These are phyloP conservation scores for Chaenocephalus aceratus DNA, from an alignment of 2,113 vertebrate species.

Conservation along the genomic window DNA sequence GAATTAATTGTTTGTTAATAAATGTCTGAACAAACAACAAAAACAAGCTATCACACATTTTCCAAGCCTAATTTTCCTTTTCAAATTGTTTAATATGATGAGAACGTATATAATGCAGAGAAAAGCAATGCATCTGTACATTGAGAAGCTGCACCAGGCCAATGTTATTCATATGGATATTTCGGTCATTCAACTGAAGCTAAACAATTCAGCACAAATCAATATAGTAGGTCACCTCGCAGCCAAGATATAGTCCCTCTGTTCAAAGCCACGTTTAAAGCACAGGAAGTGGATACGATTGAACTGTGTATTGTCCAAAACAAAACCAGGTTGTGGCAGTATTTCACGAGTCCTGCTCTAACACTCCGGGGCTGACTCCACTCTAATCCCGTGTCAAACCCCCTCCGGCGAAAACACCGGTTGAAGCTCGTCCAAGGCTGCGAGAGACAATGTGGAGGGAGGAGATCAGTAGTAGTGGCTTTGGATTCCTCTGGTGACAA, in stretches of 20 bases:
- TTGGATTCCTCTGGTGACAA: conserved; percentile 70
- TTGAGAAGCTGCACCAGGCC: not conserved
- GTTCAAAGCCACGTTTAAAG: not conserved
- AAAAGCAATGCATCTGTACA: not conserved
- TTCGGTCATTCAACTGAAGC: not conserved
- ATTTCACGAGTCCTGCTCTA: conserved; percentile 50
- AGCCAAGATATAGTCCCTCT: conserved; percentile 1
- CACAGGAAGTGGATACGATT: not conserved
- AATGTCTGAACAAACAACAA: not conserved
- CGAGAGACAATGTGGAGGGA: conserved; percentile 45
- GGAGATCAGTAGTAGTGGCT: conserved; percentile 52
- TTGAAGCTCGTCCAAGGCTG: conserved; percentile 62
- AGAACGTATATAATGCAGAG: not conserved
- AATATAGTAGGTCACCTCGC: not conserved
- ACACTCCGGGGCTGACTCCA: conserved; percentile 50
- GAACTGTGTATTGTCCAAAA: conserved; percentile 30
- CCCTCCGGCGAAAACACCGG: conserved; percentile 62
- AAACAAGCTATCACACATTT: no score
- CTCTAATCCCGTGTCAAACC: conserved; percentile 64
- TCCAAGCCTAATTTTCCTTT: no score
- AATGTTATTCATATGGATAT: not conserved
- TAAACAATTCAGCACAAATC: not conserved
- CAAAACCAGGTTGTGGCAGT: conserved; percentile 45
- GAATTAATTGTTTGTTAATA: not conserved
- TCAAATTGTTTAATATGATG: not conserved